Percentiles rank a stretch among this genome's conserved stretches.
These are phyloP conservation scores for Pelecanoides urinatrix DNA, from an alignment of 2,113 vertebrate species.

Conservation along the genomic window DNA sequence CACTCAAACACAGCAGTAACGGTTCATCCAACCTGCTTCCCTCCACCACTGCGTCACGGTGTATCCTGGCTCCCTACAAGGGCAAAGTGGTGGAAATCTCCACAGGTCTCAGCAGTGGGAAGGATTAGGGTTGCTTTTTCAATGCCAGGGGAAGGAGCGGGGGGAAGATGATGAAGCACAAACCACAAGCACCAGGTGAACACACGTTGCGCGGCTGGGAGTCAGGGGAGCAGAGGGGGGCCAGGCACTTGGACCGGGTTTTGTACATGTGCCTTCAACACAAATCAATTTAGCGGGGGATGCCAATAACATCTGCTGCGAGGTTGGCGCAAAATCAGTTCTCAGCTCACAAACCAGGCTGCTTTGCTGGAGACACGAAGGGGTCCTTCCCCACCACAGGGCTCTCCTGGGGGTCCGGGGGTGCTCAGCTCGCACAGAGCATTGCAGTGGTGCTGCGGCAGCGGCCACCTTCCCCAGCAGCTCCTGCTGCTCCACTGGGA, in stretches of 20 bases:
- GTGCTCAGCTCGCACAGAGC: background rate
- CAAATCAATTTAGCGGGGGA: background rate
- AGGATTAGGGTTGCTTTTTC: background rate
- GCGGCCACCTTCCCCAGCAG: constrained; percentile 1
- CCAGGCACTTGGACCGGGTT: background rate
- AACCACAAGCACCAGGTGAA: background rate
- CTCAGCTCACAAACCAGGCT: constrained; percentile 3
- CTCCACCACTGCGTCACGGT: accelerated
- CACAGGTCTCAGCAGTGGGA: background rate
- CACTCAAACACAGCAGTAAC: background rate
- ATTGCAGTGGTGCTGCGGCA: background rate
- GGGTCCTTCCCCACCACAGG: background rate
- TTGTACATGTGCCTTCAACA: background rate
- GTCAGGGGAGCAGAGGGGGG: background rate
- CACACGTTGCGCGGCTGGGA: background rate
- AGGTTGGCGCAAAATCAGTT: background rate
- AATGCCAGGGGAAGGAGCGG: background rate
- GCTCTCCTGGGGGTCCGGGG: background rate
- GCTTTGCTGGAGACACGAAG: constrained; percentile 11
- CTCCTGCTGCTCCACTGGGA: background rate
- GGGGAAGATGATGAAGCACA: background rate
- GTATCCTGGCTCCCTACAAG: background rate
- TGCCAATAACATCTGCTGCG: background rate
- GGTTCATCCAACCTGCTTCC: background rate
- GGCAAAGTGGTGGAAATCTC: background rate